Evolutionary conservation across 30 jellyfish, hydroid and myxozoan genomes (phyloP).

Genomic region (Catostylus mosaicus): DNA sequence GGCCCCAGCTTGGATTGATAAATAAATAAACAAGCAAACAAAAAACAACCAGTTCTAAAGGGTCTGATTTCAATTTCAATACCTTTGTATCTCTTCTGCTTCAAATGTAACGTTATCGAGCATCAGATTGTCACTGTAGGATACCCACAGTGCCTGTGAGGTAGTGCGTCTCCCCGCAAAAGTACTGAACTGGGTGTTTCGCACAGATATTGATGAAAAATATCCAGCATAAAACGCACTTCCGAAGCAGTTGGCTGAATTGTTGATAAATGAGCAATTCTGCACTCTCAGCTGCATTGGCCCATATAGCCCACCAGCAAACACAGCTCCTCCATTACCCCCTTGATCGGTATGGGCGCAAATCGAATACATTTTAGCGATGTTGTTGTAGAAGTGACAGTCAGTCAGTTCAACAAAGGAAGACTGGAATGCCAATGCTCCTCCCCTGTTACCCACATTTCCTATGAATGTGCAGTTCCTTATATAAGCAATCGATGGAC

Average conservation of each 20-base stretch:
- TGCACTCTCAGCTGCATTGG: background rate
- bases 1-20: no score
- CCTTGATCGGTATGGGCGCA: background rate
- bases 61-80: no score
- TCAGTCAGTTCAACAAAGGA: background rate
- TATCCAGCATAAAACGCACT: background rate
- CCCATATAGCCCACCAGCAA: background rate
- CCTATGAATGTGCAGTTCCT: background rate
- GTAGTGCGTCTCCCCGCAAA: no score
- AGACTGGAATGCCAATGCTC: background rate
- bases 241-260: slow-evolving; percentile 2
- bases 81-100: no score
- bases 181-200: background rate
- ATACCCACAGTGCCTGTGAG: background rate
- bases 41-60: no score
- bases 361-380: background rate
- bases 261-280: background rate
- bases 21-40: no score
- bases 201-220: background rate
- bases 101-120: background rate
- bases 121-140: background rate
- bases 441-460: background rate
- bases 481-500: background rate
- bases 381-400: background rate
- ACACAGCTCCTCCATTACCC: slow-evolving; percentile 17